Base-by-base conservation (phyloP, 2,888 invertebrate species). In the Phorcus lineatus region DNA sequence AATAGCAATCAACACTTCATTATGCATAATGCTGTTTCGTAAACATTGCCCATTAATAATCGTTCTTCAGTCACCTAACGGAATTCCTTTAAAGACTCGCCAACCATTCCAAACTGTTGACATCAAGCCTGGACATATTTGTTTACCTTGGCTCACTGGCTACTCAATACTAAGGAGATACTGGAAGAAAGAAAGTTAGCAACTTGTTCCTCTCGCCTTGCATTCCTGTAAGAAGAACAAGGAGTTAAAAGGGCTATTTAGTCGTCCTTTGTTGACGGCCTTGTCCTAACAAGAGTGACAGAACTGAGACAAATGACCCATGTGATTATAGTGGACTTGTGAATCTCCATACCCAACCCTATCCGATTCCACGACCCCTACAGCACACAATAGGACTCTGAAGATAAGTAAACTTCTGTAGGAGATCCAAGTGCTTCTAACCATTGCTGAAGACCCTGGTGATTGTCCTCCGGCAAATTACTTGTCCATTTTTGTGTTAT, bases 401-500 rank as follows among this genome's bases (percentile, higher is more conserved):
- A 40, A 19, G 19, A 31, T 70, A 70, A 19, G 36, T 31, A 36
- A 70, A 70, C 70, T 17, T 70, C 70, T 19, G 40, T 16, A 3
- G 36, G 40, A 19, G 70, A 70, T 67, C 36, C 36, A n/a, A 70
- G 70, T 36, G 19, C 70, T n/a, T n/a, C 31, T 40, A 36, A 70
- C 31, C 19, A 31, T 13, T 31, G 36, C 70, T 19, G 70, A 70
- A 31, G 70, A 70, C 36, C 70, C 24, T 31, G 70, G 40, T 70
- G 36, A 70, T 70, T 70, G 70, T 70, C 36, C 70, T 19, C 36
- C 40, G 70, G 36, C 70, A 70, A 70, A 70, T 70, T 70, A 70
- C 70, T 70, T 70, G 36, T 70, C 70, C 70, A 70, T 70, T 70
- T 70, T 70, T 40, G 31, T 70, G 70, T 70, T 70, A 70, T 70